These are phyloP conservation scores for Crypturellus tataupa DNA, from an alignment of 2,797 vertebrate genomes.

Conservation along the genomic window DNA sequence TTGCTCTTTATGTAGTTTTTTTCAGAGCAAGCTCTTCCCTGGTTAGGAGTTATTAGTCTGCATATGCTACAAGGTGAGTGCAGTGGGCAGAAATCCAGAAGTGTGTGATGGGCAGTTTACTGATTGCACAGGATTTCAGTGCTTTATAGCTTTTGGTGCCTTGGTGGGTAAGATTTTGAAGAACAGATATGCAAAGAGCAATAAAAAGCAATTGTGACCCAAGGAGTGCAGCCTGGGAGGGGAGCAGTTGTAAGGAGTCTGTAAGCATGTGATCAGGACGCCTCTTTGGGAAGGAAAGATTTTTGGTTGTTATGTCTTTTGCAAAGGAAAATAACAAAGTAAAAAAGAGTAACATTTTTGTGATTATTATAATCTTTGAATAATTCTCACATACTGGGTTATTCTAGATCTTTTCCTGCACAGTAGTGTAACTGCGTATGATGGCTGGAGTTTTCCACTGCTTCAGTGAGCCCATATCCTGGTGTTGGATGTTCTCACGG, in stretches of 20 bases:
- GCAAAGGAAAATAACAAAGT: not conserved
- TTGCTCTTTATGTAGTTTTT: not conserved
- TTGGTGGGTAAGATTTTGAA: not conserved
- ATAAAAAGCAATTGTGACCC: not conserved
- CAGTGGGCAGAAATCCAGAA: not conserved
- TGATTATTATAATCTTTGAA: not conserved
- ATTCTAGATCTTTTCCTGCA: not conserved
- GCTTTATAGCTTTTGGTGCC: fast-evolving
- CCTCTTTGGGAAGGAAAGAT: not conserved
- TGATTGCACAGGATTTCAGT: not conserved
- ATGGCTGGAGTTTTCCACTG: not conserved
- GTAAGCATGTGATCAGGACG: not conserved
- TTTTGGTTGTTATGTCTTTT: not conserved
- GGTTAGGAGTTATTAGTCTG: not conserved
- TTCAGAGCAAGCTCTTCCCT: not conserved
- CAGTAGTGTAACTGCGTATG: not conserved
- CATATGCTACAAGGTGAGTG: not conserved
- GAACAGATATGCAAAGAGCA: not conserved
- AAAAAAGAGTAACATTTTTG: not conserved
- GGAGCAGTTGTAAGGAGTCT: not conserved
- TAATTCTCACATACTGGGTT: not conserved
- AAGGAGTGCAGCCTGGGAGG: not conserved
- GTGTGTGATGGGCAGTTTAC: not conserved
- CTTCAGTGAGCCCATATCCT: not conserved
- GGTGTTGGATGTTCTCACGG: not conserved